Percentiles rank a stretch among this genome's conserved stretches.
Conservation (phyloP, 2,797 vertebrate genomes). For the Myripristis jacobus region DNA sequence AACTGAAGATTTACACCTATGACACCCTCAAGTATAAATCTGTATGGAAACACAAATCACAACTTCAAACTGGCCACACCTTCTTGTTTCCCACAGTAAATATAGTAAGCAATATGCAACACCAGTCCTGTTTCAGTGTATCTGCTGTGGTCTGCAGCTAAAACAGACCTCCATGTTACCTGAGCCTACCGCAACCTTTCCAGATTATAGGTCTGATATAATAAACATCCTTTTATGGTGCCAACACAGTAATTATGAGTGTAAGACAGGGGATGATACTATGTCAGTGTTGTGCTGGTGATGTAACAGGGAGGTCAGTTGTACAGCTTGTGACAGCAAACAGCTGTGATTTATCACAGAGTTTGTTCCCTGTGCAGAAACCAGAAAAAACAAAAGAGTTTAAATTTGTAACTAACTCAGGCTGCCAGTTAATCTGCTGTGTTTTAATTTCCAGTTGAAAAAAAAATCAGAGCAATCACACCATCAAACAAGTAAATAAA, state of each 20-base stretch:
- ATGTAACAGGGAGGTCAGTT: slow-evolving; percentile 44
- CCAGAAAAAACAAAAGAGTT: not conserved
- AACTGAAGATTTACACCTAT: slow-evolving; percentile 41
- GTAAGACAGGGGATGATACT: slow-evolving; percentile 24
- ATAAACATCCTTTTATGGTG: slow-evolving; percentile 39
- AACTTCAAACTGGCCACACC: not conserved
- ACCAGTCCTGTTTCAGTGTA: slow-evolving; percentile 1
- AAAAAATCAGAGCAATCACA: not conserved
- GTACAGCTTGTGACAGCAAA: slow-evolving; percentile 4
- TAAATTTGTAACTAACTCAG: not conserved
- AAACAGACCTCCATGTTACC: slow-evolving; percentile 20
- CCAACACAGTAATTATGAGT: slow-evolving; percentile 43
- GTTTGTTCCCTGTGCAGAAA: not conserved
- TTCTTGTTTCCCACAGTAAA: not conserved
- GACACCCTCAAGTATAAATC: slow-evolving; percentile 7
- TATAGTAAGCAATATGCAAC: not conserved
- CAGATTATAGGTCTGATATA: slow-evolving; percentile 30
- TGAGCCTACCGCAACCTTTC: slow-evolving; percentile 25
- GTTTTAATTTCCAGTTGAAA: not conserved
- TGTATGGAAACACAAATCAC: not conserved
- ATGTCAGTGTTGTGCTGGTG: slow-evolving; percentile 28
- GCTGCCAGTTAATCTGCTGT: not conserved
- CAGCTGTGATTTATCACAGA: slow-evolving; percentile 14
- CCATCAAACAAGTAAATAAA: slow-evolving; percentile 5
- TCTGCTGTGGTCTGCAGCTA: not conserved